Base-by-base conservation (phyloP, 2,888 invertebrate genomes). In the Halictus ligatus region DNA sequence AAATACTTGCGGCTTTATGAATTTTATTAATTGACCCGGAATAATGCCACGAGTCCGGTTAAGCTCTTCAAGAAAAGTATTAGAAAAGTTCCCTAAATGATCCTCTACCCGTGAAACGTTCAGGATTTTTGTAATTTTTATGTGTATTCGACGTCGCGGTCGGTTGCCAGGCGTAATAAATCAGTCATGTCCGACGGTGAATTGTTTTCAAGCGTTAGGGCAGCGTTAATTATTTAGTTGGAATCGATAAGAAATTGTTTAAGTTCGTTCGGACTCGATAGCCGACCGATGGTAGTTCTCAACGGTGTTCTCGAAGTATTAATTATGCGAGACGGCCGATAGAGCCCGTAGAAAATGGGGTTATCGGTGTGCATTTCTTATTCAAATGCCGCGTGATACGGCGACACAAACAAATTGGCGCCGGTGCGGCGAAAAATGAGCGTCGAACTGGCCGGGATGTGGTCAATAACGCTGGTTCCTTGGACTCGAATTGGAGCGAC, bases 281-380 rank as follows among this genome's bases (percentile, higher is more conserved):
- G 18, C 12, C 10, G 54, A n/a, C 8, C 35, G 75, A 48, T 13
- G 64, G 15, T 77, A 10, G 54, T n/a, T 46, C 43, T 35, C 25
- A 25, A n/a, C 8, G 54, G n/a, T 54, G 54, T 25, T 40, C 25
- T 18, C 13, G 4, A 18, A 21, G 71, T 58, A 58, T 72, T 78
- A 54, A 78, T 58, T 58, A 71, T 25, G 58, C 21, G 54, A 29
- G 43, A 2, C 18, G 25, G 58, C 18, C 54, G 78, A 58, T 15
- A 78, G 25, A 1, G 43, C 13, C 29, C 29, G 7, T 18, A 21
- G 18, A 29, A 43, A 71, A 54, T n/a, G 12, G 29, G n/a, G 71
- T 78, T 72, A 67, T 67, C 67, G 18, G 67, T 35, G 64, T n/a
- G 54, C 25, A 64, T 64, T 64, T 64, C 64, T 64, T 64, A 64